Conservation (phyloP, 2,113 vertebrate genomes). For the Podarcis raffonei region DNA sequence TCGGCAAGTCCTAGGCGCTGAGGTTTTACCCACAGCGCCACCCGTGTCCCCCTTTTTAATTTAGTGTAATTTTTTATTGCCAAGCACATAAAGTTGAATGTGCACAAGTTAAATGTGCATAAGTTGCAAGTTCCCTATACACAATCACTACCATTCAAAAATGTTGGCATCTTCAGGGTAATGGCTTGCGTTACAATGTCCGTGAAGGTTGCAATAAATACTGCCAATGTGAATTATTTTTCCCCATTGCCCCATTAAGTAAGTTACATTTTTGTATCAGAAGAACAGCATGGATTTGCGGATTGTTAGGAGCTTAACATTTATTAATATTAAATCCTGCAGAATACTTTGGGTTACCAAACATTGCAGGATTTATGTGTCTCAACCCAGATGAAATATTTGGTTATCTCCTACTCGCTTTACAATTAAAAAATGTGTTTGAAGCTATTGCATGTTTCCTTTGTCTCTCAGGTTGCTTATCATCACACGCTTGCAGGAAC, state of each 20-base stretch:
- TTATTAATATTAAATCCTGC: background rate
- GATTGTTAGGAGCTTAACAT: background rate
- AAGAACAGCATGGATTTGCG: background rate
- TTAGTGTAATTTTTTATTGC: too few relatives aligned
- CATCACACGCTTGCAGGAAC: slow-evolving; percentile 56
- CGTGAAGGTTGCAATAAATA: background rate
- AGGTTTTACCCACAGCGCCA: too few relatives aligned
- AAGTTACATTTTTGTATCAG: background rate
- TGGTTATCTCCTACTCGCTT: background rate
- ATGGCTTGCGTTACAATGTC: background rate
- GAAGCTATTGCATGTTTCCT: slow-evolving; percentile 50
- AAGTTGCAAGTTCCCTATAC: too few relatives aligned
- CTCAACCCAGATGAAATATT: background rate
- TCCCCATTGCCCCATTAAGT: background rate
- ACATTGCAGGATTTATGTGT: background rate
- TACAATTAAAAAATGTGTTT: slow-evolving; percentile 32
- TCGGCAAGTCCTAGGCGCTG: too few relatives aligned
- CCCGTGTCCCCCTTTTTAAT: too few relatives aligned
- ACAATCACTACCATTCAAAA: background rate
- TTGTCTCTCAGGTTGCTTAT: slow-evolving; percentile 35
- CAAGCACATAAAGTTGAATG: too few relatives aligned
- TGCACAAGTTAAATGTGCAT: too few relatives aligned
- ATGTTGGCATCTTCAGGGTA: background rate
- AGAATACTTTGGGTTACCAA: background rate
- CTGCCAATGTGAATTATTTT: background rate